Percentiles rank a stretch among this genome's conserved stretches.
Evolutionary conservation across 2,113 vertebrate genomes (phyloP).

Genomic region (Chlorodrepanis virens): DNA sequence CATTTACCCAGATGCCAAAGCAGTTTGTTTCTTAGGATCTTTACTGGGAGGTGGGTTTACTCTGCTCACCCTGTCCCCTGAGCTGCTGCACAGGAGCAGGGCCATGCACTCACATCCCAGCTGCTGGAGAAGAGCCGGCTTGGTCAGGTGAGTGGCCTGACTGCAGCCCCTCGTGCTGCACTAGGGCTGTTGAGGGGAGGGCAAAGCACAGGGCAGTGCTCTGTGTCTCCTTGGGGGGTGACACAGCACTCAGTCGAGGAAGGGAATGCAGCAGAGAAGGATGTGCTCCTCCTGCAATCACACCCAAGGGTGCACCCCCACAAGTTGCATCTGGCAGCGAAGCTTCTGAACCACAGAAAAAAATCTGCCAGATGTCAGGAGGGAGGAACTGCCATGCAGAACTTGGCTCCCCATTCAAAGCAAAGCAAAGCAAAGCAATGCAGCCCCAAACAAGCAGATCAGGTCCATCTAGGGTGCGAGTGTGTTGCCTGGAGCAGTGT

Average conservation of each 20-base stretch:
- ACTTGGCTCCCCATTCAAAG: not conserved
- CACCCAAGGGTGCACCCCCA: not conserved
- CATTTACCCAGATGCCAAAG: not conserved
- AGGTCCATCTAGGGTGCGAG: accelerated
- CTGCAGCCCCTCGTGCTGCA: accelerated
- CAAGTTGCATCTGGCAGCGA: not conserved
- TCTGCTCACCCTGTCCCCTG: accelerated
- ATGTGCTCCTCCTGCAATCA: not conserved
- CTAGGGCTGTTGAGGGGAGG: not conserved
- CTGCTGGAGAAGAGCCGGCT: not conserved
- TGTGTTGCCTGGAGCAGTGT: accelerated
- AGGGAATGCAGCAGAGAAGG: accelerated
- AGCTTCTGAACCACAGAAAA: not conserved
- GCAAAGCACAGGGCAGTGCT: not conserved
- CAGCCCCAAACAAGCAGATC: not conserved
- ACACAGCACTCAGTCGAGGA: not conserved
- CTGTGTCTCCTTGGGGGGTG: not conserved
- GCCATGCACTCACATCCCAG: accelerated
- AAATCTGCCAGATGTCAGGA: not conserved
- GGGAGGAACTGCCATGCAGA: not conserved
- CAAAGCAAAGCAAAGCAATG: not conserved
- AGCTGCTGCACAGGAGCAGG: accelerated
- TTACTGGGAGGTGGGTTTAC: not conserved
- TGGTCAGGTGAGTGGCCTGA: accelerated
- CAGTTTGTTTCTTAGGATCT: not conserved